Evolutionary conservation across 2,113 vertebrate genomes (phyloP).

Genomic region (Salvator merianae): DNA sequence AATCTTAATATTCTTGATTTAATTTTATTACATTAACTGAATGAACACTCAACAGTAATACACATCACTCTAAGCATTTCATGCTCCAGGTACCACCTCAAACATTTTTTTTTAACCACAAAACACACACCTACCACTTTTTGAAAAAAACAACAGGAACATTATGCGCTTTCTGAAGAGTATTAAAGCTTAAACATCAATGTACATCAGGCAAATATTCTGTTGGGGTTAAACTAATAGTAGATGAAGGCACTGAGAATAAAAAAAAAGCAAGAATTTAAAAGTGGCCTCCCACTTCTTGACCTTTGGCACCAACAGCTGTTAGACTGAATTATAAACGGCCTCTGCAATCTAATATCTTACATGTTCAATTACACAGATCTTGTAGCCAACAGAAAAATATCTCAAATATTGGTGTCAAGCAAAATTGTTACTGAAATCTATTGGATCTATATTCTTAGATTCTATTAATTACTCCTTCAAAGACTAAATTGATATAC

Average conservation of each 20-base stretch:
- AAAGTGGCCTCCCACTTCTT: neutral
- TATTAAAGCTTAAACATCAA: neutral
- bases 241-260: neutral
- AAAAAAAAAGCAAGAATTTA: neutral
- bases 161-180: neutral
- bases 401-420: neutral
- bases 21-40: too few species aligned
- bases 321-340: neutral
- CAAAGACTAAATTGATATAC: neutral
- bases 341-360: too few species aligned
- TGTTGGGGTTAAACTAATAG: neutral
- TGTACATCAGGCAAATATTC: neutral
- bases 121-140: neutral
- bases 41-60: too few species aligned
- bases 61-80: too few species aligned
- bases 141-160: neutral
- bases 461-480: too few species aligned
- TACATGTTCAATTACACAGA: too few species aligned
- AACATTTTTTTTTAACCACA: too few species aligned
- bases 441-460: neutral
- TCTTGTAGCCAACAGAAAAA: neutral
- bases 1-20: neutral
- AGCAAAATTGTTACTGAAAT: neutral
- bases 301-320: constrained; percentile 7
- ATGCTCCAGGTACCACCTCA: too few species aligned